phyloP scores from a whole-genome alignment of 2,797 vertebrate genomes.

The Thaleichthys pacificus region DNA sequence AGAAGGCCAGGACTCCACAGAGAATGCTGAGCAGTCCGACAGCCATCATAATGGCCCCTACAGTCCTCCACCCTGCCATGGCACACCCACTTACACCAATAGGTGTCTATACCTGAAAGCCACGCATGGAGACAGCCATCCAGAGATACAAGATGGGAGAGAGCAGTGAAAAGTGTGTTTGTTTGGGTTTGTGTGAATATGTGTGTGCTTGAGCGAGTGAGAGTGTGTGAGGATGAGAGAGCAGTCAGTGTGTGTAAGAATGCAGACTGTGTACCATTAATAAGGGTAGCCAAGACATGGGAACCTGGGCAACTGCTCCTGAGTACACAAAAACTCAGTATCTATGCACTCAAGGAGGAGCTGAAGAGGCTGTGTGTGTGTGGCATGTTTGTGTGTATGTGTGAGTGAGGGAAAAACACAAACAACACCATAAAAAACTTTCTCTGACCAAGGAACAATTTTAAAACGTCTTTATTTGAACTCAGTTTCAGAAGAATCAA shows the following conservation, averaged over 20 bases:
- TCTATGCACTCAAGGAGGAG: constrained; percentile 43
- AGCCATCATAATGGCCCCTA: constrained; percentile 46
- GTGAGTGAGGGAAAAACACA: not conserved
- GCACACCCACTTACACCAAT: not conserved
- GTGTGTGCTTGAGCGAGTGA: not conserved
- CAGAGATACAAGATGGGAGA: not conserved
- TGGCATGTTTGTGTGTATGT: constrained; percentile 11
- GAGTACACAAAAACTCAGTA: constrained; percentile 35
- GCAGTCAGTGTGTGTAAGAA: no score
- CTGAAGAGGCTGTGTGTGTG: constrained; percentile 9
- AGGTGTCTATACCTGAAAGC: not conserved
- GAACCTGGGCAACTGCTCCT: constrained; percentile 72
- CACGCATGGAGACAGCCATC: not conserved
- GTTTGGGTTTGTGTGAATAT: not conserved
- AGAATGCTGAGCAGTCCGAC: constrained; percentile 48
- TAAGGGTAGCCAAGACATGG: constrained; percentile 11
- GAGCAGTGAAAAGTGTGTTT: not conserved
- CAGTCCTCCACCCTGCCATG: constrained; percentile 36
- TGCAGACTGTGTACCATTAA: not conserved
- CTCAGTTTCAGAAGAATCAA: constrained; percentile 57
- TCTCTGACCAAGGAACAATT: constrained; percentile 22
- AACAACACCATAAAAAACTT: not conserved
- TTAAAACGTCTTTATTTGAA: constrained; percentile 73
- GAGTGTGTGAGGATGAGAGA: not conserved
- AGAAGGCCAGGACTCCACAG: constrained; percentile 58